phyloP scores from a whole-genome alignment of 1,140 invertebrate species.

The Ridgeia piscesae region DNA sequence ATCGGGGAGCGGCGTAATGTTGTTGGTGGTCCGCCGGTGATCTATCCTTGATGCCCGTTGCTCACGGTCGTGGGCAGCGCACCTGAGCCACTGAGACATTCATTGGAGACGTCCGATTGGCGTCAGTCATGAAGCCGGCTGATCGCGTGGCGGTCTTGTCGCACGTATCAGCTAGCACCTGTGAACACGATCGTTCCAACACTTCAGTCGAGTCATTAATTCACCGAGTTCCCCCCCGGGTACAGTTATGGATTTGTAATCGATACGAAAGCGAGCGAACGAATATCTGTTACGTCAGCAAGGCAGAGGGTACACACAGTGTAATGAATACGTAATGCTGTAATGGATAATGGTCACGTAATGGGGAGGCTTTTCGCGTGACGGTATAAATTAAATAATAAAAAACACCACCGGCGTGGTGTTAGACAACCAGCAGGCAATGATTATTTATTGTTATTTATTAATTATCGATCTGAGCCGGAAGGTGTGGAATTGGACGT shows the following conservation, averaged over 20 bases:
- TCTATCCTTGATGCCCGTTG: not conserved
- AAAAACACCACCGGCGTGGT: too few species aligned
- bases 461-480: too few species aligned
- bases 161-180: not conserved
- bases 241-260: not conserved
- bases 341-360: not conserved
- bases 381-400: too few species aligned
- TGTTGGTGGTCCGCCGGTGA: not conserved
- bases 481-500: too few species aligned
- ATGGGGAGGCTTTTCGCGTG: too few species aligned
- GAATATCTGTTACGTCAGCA: not conserved
- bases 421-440: too few species aligned
- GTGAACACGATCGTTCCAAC: not conserved
- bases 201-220: not conserved
- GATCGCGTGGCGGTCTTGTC: not conserved
- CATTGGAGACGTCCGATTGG: not conserved
- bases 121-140: not conserved
- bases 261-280: not conserved
- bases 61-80: not conserved
- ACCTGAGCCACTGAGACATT: not conserved
- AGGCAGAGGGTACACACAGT: not conserved
- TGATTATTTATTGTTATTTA: too few species aligned
- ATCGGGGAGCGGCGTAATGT: not conserved
- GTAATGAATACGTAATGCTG: not conserved
- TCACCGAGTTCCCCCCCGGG: not conserved